Base-by-base conservation (phyloP, 1,140 invertebrate species). In the Cyclina sinensis region DNA sequence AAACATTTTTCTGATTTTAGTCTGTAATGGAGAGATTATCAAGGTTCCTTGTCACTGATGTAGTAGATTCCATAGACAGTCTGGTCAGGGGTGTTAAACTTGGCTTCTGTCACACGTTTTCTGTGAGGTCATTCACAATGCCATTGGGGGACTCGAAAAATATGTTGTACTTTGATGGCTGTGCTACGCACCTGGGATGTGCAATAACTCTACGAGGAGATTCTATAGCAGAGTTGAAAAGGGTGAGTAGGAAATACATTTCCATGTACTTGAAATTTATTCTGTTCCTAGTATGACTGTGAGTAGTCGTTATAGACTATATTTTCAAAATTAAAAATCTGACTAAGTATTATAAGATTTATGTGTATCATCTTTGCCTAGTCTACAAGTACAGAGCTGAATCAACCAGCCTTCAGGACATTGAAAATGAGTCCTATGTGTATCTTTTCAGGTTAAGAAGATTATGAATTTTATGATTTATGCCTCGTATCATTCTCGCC, bases 161-260 rank as follows among this genome's bases (percentile, higher is more conserved):
- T 0, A 94, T 99, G 0, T 98, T 99, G 98, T 98, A 98, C 90
- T 98, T 99, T 91, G 99, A 99, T 95, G 98, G 98, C 1, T 98
- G 98, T 93, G 97, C 97, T 0, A 97, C 97, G 0, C 97, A 98
- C 91, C 96, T 99, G 0, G 98, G 98, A 0, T 98, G 98, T 92
- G 99, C 98, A 0, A 97, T 99, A 43, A 94, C 99, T 11, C 94
- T 99, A 0, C 96, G 98, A 46, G 99, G 99, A 0, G 97, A 97
- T 4, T 96, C 97, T 0, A 95, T 97, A 74, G 93, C 95, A 12
- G 99, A 99, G 95, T 96, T 99, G 11, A 96, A 97, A 16, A 94
- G 94, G 80, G 96, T 96, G 83, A 94, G 95, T 90, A 18, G n/a
- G n/a, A n/a, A n/a, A n/a, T n/a, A n/a, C n/a, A n/a, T n/a, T n/a